A percentile compares a stretch with the other conserved stretches of the same genome.
Conservation (phyloP, 2,888 invertebrate species). For the Xylophagus ater region DNA sequence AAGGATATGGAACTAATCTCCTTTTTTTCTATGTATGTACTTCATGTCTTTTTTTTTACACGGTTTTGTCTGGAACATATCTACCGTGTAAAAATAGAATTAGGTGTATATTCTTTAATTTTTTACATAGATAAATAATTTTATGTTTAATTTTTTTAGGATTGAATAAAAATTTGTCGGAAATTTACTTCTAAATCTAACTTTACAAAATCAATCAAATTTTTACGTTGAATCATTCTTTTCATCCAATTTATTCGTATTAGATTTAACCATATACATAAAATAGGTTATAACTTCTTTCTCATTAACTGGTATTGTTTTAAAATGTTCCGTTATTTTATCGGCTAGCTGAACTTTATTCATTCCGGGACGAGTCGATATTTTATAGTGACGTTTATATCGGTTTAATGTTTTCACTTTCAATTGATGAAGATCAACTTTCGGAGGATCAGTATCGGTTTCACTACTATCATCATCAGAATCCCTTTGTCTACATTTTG, state of each 20-base stretch:
- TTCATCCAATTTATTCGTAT: constrained; percentile 42
- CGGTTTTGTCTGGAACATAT: too few species aligned
- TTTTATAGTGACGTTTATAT: constrained; percentile 89
- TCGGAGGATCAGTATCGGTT: constrained; percentile 81
- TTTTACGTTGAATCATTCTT: constrained; percentile 31
- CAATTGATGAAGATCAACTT: constrained; percentile 86
- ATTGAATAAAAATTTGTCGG: too few species aligned
- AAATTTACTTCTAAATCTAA: too few species aligned
- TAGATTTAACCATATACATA: constrained; percentile 91
- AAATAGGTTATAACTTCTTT: constrained; percentile 92
- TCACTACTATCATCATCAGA: constrained; percentile 92
- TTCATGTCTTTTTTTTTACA: too few species aligned
- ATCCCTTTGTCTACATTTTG: constrained; percentile 82
- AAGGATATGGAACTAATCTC: too few species aligned
- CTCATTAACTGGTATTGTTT: constrained; percentile 86
- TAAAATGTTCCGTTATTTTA: constrained; percentile 90
- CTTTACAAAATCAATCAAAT: too few species aligned
- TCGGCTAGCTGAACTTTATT: constrained; percentile 94
- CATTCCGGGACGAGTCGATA: constrained; percentile 79
- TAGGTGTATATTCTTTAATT: too few species aligned
- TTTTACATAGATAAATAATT: not conserved
- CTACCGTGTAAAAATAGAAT: too few species aligned
- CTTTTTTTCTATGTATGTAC: too few species aligned
- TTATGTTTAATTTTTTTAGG: too few species aligned
- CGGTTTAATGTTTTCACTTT: constrained; percentile 89